Evolutionary conservation across 1,140 invertebrate species (phyloP).

Genomic region (Drosophila rufa): DNA sequence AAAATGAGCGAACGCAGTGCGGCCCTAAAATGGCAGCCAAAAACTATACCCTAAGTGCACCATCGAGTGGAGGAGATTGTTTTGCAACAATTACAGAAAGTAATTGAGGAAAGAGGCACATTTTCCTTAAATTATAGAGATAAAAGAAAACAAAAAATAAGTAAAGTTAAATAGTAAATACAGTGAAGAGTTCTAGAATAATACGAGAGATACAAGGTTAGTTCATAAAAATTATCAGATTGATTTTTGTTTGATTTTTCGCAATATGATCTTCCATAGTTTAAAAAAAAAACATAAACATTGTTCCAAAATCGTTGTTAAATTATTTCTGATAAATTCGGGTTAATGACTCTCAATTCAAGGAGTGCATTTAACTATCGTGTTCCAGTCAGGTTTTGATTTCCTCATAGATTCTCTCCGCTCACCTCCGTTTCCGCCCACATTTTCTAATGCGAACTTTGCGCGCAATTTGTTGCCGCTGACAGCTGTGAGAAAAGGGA

Average conservation of each 20-base stretch:
- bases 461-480: constrained; percentile 79
- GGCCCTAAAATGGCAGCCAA: constrained; percentile 58
- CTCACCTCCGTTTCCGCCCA: constrained; percentile 32
- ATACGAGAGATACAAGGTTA: not conserved
- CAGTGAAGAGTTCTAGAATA: too few species aligned
- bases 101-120: not conserved
- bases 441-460: constrained; percentile 80
- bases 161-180: not conserved
- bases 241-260: not conserved
- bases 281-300: too few species aligned
- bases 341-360: not conserved
- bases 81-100: not conserved
- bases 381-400: constrained; percentile 5
- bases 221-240: too few species aligned
- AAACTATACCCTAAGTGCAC: constrained; percentile 42
- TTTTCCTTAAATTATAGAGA: not conserved
- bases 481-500: constrained; percentile 75
- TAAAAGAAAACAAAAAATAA: not conserved
- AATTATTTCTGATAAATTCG: not conserved
- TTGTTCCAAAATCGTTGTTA: not conserved
- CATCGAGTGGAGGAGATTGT: constrained; percentile 8
- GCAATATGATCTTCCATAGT: not conserved
- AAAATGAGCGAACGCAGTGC: constrained; percentile 64
- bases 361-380: constrained; percentile 39
- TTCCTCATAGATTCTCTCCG: constrained; percentile 28